These are phyloP conservation scores for Orthonyx spaldingii DNA, from an alignment of 2,113 vertebrate genomes.

Conservation along the genomic window DNA sequence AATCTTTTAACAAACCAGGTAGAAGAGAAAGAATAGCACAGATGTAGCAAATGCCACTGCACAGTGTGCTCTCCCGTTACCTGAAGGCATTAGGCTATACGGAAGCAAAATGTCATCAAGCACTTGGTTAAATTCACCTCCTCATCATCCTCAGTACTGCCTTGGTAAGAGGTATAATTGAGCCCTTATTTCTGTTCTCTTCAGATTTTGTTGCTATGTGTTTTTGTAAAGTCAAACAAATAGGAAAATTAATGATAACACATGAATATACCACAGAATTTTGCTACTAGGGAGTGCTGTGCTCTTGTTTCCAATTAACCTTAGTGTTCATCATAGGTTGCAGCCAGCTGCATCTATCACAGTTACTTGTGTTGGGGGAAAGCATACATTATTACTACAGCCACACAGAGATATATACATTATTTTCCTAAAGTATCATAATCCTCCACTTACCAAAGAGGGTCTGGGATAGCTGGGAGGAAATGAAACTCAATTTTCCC, in stretches of 20 bases:
- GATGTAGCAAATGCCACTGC: slow-evolving; percentile 3
- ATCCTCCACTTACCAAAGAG: slow-evolving; percentile 57
- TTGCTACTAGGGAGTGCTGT: slow-evolving; percentile 23
- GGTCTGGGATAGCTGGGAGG: slow-evolving; percentile 1
- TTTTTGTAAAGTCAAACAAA: slow-evolving; percentile 60
- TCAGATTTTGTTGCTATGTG: not conserved
- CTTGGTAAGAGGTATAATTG: slow-evolving; percentile 19
- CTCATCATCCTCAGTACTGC: not conserved
- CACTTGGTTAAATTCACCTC: not conserved
- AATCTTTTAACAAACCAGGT: not conserved
- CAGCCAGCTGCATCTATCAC: slow-evolving; percentile 60
- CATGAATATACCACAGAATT: slow-evolving; percentile 32
- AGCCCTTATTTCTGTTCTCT: not conserved
- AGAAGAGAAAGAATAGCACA: not conserved
- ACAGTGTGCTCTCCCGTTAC: not conserved
- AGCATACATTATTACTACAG: slow-evolving; percentile 47
- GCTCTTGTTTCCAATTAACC: slow-evolving; percentile 57
- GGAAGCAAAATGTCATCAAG: not conserved
- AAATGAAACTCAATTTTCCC: slow-evolving; percentile 24
- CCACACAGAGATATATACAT: not conserved
- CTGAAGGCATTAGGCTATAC: not conserved
- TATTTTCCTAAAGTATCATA: slow-evolving; percentile 52
- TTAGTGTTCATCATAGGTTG: slow-evolving; percentile 27
- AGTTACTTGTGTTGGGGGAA: slow-evolving; percentile 8
- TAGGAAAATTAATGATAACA: slow-evolving; percentile 56